These are phyloP conservation scores for Polyodon spathula DNA, from an alignment of 2,113 vertebrate genomes.

Conservation along the genomic window DNA sequence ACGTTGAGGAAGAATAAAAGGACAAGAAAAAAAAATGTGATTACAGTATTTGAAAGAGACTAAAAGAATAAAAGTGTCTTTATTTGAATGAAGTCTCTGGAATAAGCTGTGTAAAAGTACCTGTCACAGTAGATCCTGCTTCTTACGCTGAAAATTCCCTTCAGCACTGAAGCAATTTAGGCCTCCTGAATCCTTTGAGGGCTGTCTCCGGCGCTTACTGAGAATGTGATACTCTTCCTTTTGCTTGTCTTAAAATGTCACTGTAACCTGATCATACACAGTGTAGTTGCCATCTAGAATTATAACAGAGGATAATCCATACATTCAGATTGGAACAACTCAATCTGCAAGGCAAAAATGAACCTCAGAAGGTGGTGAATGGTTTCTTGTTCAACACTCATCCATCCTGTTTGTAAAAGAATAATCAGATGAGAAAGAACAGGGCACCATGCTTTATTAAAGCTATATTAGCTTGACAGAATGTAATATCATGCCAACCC, in stretches of 20 bases:
- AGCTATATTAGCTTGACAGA: too few species aligned
- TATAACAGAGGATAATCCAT: neutral
- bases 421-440: neutral
- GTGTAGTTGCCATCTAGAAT: neutral
- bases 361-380: neutral
- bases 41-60: slow-evolving; percentile 13
- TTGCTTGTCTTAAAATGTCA: slow-evolving; percentile 7
- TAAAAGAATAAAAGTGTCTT: slow-evolving; percentile 10
- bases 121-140: neutral
- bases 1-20: slow-evolving; percentile 10
- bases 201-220: neutral
- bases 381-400: neutral
- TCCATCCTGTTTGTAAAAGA: neutral
- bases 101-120: slow-evolving; percentile 12
- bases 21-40: slow-evolving; percentile 12
- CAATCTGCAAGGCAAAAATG: slow-evolving; percentile 4
- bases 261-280: neutral
- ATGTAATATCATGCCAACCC: too few species aligned
- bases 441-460: neutral
- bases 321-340: neutral
- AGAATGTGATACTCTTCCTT: slow-evolving; percentile 8
- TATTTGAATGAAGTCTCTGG: slow-evolving; percentile 17
- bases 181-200: slow-evolving; percentile 14
- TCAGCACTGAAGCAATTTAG: slow-evolving; percentile 5
- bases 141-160: slow-evolving; percentile 12